phyloP scores from a whole-genome alignment of 2,113 vertebrate genomes.

The Neopipo cinnamomea region DNA sequence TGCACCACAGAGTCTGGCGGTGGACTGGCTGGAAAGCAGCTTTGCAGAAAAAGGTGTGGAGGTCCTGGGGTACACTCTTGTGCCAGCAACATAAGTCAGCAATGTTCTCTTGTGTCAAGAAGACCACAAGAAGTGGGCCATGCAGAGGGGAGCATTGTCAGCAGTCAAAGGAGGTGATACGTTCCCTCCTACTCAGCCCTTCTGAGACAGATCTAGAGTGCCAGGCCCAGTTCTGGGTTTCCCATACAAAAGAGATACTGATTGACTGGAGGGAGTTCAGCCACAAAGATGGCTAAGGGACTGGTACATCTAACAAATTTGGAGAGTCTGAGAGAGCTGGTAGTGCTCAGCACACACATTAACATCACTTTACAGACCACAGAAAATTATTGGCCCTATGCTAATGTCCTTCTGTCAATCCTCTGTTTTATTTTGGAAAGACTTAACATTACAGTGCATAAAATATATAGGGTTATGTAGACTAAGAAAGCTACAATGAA shows the following conservation, averaged over 20 bases:
- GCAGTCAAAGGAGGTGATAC: neutral
- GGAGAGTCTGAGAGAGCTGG: neutral
- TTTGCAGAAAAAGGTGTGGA: neutral
- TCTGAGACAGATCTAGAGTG: neutral
- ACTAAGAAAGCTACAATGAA: neutral
- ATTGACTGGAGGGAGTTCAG: neutral
- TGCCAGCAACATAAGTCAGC: neutral
- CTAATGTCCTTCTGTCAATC: neutral
- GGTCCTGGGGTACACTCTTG: neutral
- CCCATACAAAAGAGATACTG: neutral
- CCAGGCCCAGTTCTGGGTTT: neutral
- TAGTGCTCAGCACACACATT: neutral
- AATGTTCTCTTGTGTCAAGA: neutral
- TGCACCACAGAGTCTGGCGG: neutral
- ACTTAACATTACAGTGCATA: neutral
- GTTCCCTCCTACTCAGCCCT: neutral
- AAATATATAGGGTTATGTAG: neutral
- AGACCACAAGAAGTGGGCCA: neutral
- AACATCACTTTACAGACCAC: neutral
- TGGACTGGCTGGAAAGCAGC: neutral
- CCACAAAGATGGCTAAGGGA: neutral
- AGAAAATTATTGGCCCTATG: neutral
- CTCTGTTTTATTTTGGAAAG: neutral
- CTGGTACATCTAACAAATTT: neutral
- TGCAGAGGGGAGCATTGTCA: neutral